Evolutionary conservation across 2,113 vertebrate genomes (phyloP).

Genomic region (Syrrhaptes paradoxus): DNA sequence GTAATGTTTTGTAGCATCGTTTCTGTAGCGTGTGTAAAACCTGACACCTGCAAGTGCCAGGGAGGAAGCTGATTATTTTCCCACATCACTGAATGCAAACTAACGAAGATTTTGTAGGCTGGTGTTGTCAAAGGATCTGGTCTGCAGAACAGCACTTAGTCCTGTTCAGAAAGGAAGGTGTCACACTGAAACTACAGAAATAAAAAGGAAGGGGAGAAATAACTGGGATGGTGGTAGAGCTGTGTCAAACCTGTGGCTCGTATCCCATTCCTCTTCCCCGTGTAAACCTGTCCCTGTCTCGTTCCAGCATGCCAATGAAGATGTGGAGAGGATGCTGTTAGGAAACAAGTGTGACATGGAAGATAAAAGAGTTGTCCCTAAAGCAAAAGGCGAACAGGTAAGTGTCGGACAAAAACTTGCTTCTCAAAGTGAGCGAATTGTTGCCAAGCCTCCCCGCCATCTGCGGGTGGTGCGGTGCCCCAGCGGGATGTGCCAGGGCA

Average conservation of each 20-base stretch:
- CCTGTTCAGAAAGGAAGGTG: neutral
- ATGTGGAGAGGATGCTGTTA: constrained; percentile 99
- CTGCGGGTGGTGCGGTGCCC: neutral
- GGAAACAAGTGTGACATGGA: constrained; percentile 99
- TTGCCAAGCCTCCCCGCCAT: accelerated
- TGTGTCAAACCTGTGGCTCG: neutral
- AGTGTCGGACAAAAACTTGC: neutral
- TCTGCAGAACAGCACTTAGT: neutral
- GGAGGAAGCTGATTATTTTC: neutral
- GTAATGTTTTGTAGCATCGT: accelerated
- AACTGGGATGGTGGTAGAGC: neutral
- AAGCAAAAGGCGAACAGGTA: constrained; percentile 98
- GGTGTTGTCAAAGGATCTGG: neutral
- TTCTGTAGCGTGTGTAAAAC: neutral
- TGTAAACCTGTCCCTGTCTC: neutral
- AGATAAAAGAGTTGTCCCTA: constrained; percentile 96
- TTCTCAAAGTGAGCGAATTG: accelerated
- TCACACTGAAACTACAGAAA: too few relatives aligned
- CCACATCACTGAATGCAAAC: too few relatives aligned
- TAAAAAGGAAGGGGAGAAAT: neutral
- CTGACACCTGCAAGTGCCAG: neutral
- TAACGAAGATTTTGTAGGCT: too few relatives aligned
- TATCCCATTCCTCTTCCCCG: neutral
- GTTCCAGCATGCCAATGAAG: constrained; percentile 96
- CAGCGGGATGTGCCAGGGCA: neutral